Conservation (phyloP, 2,888 invertebrate genomes). For the Drosophila atroscutellata region DNA sequence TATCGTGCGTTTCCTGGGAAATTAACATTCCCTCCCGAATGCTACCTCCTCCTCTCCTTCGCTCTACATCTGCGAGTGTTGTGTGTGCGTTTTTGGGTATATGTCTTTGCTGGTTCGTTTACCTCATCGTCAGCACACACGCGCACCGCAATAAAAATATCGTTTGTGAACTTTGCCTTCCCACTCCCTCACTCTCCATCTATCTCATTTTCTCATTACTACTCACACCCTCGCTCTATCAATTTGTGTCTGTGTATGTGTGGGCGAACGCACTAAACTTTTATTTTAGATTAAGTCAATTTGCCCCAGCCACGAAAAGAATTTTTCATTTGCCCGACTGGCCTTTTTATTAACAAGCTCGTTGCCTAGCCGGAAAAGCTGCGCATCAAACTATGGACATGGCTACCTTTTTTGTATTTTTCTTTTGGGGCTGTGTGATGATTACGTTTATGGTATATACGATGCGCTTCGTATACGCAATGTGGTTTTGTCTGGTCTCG, state of each 20-base stretch:
- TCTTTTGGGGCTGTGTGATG: conserved; percentile 40
- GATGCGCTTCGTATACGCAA: conserved; percentile 58
- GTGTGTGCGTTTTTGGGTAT: conserved; percentile 20
- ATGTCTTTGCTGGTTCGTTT: conserved; percentile 57
- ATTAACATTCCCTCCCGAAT: conserved; percentile 71
- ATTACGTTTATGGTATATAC: conserved; percentile 47
- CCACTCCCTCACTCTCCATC: background rate
- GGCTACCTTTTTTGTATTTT: conserved; percentile 4
- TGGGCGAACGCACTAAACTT: conserved; percentile 69
- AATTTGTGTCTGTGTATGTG: conserved; percentile 33
- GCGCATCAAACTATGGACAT: conserved; percentile 65
- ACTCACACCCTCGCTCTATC: background rate
- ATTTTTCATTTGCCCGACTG: conserved; percentile 76
- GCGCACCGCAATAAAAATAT: conserved; percentile 56
- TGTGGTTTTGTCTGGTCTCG: conserved; percentile 55
- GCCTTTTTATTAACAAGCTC: conserved; percentile 68
- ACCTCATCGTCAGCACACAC: conserved; percentile 42
- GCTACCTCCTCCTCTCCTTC: background rate
- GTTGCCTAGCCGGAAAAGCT: conserved; percentile 42
- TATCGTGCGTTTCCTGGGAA: conserved; percentile 81
- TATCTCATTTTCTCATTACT: background rate
- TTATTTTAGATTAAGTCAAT: conserved; percentile 81
- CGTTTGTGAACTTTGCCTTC: conserved; percentile 53
- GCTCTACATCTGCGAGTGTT: background rate
- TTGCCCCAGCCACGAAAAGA: conserved; percentile 63